phyloP scores from a whole-genome alignment of 2,797 vertebrate genomes.

The Fistularia tabacaria region DNA sequence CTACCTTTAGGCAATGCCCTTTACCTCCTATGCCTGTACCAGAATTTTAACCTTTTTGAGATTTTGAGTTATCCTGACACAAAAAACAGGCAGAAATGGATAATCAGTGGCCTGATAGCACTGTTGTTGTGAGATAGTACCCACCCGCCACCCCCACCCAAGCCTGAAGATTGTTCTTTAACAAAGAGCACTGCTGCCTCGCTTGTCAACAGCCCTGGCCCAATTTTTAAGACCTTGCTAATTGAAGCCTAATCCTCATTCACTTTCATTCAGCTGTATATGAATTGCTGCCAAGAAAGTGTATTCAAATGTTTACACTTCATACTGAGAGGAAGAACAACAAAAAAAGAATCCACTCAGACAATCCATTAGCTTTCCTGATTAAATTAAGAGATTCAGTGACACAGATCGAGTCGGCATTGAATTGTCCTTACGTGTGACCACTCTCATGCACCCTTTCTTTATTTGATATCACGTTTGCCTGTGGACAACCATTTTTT shows the following conservation, averaged over 20 bases:
- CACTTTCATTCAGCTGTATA: constrained; percentile 27
- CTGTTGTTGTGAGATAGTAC: too few species aligned
- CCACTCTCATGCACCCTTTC: constrained; percentile 35
- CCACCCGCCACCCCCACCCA: too few species aligned
- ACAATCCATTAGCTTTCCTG: constrained; percentile 34
- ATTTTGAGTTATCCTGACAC: too few species aligned
- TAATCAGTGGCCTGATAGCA: too few species aligned
- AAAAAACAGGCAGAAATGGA: too few species aligned
- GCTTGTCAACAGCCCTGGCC: constrained; percentile 36
- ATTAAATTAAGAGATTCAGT: constrained; percentile 52
- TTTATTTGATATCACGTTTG: constrained; percentile 44
- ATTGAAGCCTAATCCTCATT: constrained; percentile 39
- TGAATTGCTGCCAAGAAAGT: constrained; percentile 26
- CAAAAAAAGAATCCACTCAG: constrained; percentile 25
- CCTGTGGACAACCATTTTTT: constrained; percentile 58
- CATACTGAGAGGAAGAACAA: constrained; percentile 12
- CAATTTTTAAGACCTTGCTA: constrained; percentile 38
- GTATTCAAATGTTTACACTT: constrained; percentile 29
- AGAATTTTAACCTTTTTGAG: too few species aligned
- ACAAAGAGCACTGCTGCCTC: constrained; percentile 19
- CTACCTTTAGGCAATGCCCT: too few species aligned
- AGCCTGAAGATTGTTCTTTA: constrained; percentile 1
- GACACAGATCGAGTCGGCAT: constrained; percentile 37
- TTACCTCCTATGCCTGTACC: too few species aligned
- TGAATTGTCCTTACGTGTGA: constrained; percentile 28